Evolutionary conservation across 2,797 vertebrate species (phyloP).

Genomic region (Eutrigla gurnardus): DNA sequence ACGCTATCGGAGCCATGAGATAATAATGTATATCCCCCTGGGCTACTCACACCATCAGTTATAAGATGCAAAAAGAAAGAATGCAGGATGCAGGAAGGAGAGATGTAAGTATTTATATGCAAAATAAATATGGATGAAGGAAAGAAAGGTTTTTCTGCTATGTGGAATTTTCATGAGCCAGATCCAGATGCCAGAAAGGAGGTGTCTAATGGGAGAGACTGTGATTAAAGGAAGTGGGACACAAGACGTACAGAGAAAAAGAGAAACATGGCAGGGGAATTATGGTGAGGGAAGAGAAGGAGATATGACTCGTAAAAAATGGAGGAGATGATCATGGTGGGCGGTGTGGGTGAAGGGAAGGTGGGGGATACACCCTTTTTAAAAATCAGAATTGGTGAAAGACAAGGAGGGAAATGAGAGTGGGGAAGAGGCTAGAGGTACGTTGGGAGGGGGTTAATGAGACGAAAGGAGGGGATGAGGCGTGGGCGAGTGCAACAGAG

Average conservation of each 20-base stretch:
- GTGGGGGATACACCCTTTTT: too few species aligned
- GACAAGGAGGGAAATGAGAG: conserved; percentile 21
- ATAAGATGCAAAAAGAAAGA: conserved; percentile 10
- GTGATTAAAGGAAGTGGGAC: conserved; percentile 32
- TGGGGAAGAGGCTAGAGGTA: conserved; percentile 22
- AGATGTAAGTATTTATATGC: conserved; percentile 9
- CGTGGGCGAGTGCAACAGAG: conserved; percentile 61
- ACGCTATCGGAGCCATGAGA: conserved; percentile 29
- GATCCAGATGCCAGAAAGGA: conserved; percentile 46
- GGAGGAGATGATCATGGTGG: conserved; percentile 19
- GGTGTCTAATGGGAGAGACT: conserved; percentile 15
- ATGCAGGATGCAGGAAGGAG: background rate
- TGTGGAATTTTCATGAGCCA: conserved; percentile 22
- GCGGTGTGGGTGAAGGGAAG: background rate
- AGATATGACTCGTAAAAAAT: conserved; percentile 38
- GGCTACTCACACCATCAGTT: conserved; percentile 24
- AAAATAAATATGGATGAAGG: conserved; percentile 18
- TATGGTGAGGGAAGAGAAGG: background rate
- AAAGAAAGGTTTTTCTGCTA: conserved; percentile 25
- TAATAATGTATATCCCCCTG: conserved; percentile 15
- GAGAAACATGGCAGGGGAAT: background rate
- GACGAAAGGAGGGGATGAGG: conserved; percentile 50
- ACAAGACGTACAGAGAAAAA: background rate
- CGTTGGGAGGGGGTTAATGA: conserved; percentile 9
- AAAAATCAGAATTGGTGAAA: conserved; percentile 31